Percentiles rank a stretch among this genome's conserved stretches.
Evolutionary conservation across 2,113 vertebrate species (phyloP).

Genomic region (Tyrannus savana): DNA sequence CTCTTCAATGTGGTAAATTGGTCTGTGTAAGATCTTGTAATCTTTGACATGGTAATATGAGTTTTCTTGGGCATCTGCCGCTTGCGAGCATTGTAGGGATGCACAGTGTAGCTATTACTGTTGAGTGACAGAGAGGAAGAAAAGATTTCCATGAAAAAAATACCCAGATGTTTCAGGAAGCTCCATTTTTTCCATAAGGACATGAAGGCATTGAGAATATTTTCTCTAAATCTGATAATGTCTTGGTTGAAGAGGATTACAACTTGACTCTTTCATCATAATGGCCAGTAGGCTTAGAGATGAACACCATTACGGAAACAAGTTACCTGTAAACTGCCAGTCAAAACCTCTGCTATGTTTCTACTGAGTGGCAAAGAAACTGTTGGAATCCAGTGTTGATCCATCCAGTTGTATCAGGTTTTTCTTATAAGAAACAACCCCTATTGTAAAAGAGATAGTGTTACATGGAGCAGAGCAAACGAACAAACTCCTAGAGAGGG

Average conservation of each 20-base stretch:
- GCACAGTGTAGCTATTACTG: background rate
- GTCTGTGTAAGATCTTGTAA: background rate
- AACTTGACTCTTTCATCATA: background rate
- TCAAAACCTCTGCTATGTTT: background rate
- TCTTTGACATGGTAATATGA: background rate
- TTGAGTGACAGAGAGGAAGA: background rate
- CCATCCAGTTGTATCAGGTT: background rate
- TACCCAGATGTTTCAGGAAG: background rate
- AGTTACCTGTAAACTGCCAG: background rate
- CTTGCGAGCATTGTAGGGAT: accelerated
- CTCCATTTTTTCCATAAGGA: background rate
- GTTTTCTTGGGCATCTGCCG: background rate
- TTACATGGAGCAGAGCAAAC: background rate
- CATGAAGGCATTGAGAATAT: background rate
- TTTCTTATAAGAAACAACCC: background rate
- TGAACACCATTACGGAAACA: accelerated
- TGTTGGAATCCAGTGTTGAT: background rate
- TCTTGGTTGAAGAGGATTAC: background rate
- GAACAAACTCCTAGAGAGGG: background rate
- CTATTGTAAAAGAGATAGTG: background rate
- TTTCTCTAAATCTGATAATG: background rate
- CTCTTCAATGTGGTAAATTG: background rate
- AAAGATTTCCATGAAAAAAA: background rate
- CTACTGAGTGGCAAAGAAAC: background rate
- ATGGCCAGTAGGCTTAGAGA: background rate